These are phyloP conservation scores for Drosophila auraria DNA, from an alignment of 1,140 invertebrate genomes.

Conservation along the genomic window DNA sequence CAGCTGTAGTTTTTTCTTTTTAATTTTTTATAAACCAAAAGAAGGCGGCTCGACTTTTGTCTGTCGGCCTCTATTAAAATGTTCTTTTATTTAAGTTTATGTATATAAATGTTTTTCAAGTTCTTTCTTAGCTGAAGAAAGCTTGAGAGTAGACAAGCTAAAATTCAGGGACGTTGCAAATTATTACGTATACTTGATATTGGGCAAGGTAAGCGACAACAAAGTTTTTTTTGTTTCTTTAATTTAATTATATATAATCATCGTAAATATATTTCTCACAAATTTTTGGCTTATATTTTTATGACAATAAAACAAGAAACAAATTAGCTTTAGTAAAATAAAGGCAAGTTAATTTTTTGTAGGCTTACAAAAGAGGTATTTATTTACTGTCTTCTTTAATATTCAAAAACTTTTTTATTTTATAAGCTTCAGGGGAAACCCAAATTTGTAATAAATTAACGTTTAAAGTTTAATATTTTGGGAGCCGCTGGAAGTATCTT, in stretches of 20 bases:
- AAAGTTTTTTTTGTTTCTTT: no score
- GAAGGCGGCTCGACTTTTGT: neutral
- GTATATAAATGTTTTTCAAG: no score
- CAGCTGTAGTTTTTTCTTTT: neutral
- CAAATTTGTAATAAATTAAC: neutral
- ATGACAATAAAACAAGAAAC: neutral
- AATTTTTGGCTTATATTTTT: neutral
- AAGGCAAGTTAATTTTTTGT: neutral
- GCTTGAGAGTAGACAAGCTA: no score
- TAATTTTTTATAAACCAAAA: neutral
- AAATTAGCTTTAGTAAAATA: no score
- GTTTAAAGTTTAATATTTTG: neutral
- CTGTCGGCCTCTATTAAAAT: neutral
- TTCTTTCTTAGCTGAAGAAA: no score
- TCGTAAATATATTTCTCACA: no score
- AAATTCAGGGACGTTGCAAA: no score
- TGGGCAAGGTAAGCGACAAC: neutral
- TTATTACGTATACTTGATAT: conserved; percentile 6
- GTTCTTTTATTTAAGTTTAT: no score
- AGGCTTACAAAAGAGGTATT: neutral
- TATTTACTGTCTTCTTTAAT: neutral
- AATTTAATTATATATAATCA: neutral
- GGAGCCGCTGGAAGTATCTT: neutral
- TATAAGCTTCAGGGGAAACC: no score
- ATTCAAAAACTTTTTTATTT: neutral